Conservation (phyloP, 1,140 invertebrate genomes). For the Archivesica marissinica region DNA sequence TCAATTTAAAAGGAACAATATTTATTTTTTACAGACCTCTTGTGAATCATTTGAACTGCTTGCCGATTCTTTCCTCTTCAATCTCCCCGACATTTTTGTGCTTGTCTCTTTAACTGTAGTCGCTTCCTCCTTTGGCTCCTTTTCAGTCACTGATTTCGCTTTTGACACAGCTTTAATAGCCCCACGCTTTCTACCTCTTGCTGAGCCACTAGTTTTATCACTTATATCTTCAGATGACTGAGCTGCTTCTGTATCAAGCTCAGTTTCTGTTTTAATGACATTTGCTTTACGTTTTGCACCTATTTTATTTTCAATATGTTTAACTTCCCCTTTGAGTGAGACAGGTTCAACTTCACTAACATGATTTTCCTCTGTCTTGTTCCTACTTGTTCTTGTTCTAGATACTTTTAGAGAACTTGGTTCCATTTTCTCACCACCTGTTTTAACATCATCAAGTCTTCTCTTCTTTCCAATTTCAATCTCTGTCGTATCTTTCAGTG, state of each 20-base stretch:
- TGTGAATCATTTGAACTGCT: slow-evolving; percentile 31
- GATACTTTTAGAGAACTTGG: neutral
- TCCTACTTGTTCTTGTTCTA: slow-evolving; percentile 29
- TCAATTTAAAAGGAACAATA: neutral
- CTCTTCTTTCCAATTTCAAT: neutral
- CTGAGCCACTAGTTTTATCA: neutral
- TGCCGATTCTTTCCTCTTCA: slow-evolving; percentile 48
- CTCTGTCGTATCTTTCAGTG: neutral
- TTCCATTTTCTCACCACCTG: slow-evolving; percentile 12
- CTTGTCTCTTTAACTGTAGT: neutral
- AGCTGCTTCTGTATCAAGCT: neutral
- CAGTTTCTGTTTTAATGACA: neutral
- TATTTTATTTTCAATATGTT: neutral
- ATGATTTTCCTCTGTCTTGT: neutral
- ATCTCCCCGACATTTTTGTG: neutral
- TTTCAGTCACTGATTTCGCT: neutral
- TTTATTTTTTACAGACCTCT: neutral
- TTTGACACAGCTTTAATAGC: neutral
- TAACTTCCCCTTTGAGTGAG: neutral
- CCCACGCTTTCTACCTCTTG: neutral
- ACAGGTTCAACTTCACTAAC: neutral
- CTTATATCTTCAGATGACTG: neutral
- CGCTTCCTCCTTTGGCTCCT: slow-evolving; percentile 8
- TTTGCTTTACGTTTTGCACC: slow-evolving; percentile 4
- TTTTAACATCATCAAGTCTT: slow-evolving; percentile 27